Evolutionary conservation across 1,140 invertebrate species (phyloP).

Genomic region (Pinna nobilis): DNA sequence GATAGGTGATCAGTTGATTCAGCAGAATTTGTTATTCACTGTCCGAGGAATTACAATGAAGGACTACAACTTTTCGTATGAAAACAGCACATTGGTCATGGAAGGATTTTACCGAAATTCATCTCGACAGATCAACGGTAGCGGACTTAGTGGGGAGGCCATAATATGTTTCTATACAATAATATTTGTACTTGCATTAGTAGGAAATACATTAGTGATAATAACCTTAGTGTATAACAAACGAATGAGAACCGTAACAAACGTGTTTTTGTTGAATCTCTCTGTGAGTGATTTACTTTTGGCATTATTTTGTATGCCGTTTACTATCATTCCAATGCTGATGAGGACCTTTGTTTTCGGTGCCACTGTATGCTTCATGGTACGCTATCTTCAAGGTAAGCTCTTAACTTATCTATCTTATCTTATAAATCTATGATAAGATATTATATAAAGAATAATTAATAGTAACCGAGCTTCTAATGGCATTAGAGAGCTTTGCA

Average conservation of each 20-base stretch:
- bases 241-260: conserved; percentile 91
- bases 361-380: conserved; percentile 85
- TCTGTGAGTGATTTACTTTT: conserved; percentile 83
- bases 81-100: neutral
- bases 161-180: conserved; percentile 83
- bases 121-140: neutral
- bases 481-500: too few relatives aligned
- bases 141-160: conserved; percentile 47
- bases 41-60: neutral
- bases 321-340: conserved; percentile 88
- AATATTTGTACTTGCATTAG: conserved; percentile 86
- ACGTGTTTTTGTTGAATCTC: conserved; percentile 91
- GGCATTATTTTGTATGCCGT: conserved; percentile 92
- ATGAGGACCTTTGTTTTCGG: conserved; percentile 90
- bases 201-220: conserved; percentile 88
- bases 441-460: too few relatives aligned
- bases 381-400: conserved; percentile 83
- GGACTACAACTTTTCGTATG: neutral
- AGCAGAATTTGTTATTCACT: too few relatives aligned
- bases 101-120: neutral
- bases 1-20: too few relatives aligned
- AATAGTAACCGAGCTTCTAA: too few relatives aligned
- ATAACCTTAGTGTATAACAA: conserved; percentile 87
- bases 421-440: too few relatives aligned
- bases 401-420: too few relatives aligned